Base-by-base conservation (phyloP, 2,113 vertebrate genomes). In the Ciconia stormi region DNA sequence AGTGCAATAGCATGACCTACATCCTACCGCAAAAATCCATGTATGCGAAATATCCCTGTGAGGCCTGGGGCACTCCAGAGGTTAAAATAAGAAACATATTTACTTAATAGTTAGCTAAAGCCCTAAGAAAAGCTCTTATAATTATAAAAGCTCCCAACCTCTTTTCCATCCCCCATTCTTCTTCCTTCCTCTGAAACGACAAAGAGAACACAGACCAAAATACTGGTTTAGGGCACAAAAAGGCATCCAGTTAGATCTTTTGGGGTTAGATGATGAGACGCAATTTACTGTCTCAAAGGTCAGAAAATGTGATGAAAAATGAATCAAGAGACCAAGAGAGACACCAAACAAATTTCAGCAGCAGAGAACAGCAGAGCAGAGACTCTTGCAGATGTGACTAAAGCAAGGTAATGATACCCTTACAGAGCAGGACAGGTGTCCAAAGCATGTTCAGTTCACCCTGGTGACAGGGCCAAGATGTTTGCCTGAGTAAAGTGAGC, bases 41-140 rank as follows among this genome's bases (percentile, higher is more conserved):
- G 34, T 42, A 94, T 80, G 63, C 83, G 71, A 95, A 94, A 82
- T 70, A 92, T 58, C 82, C 94, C 83, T 77, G 59, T 38, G 82
- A 95, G 80, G 55, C 83, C 80, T 38, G 49, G 90, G 91, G 88
- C 89, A 85, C 85, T 97, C 58, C 71, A 97, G 91, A 98, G 96
- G 97, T 98, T 98, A 98, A 96, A 93, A 92, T 91, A 93, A 96
- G 85, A 97, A 90, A 96, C 76, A 95, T 96, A 96, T 94, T 96
- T 97, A 92, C 90, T 94, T 93, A 96, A 97, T 69, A 62, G 81
- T 91, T 87, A 89, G 47, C 76, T 82, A 95, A 96, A 97, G 83
- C 89, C 91, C 76, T 93, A 95, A 93, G 93, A 95, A 96, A 96
- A 83, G 89, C 91, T 83, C 49, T 62, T 66, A 72, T 94, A 89